Evolutionary conservation across 2,113 vertebrate genomes (phyloP), one percentile per base, ranked within the genome.

Genomic region (Morone saxatilis): DNA sequence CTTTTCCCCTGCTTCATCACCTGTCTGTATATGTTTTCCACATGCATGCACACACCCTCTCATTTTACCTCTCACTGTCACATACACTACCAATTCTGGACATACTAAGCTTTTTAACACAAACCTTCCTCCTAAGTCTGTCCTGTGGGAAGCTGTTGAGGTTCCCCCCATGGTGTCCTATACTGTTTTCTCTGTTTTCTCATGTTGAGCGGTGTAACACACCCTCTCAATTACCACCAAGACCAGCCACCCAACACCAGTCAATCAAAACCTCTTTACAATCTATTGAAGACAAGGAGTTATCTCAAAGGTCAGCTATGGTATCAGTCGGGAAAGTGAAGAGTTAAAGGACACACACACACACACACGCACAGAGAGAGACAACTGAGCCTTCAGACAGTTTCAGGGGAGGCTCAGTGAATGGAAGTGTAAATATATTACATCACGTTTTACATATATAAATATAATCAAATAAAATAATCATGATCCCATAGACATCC

Each of bases 231-330:
- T 71, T 66, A 53, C 16, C 38, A 84, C 20, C 25, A 22, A 76
- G 40, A 70, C 13, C 43, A 51, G 84, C 66, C 57, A 90, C 60
- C 48, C 57, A 86, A 87, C 66, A 90, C 85, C 82, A 69, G 66
- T 43, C 19, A 71, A 72, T 78, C 69, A 50, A 53, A 59, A 78
- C 70, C 11, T 76, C 80, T 87, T 61, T 76, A 68, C 59, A 74
- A 14, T 53, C 76, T 73, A 65, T 86, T 79, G 78, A 86, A 77
- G 40, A 57, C 43, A 45, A 61, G 20, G 43, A 22, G 45, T 81
- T 80, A 72, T 86, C 73, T 86, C 75, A 87, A 91, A 89, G 82
- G 76, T 88, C 69, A 81, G 40, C 48, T 54, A 16, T 48, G 43
- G 31, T 71, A 65, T 83, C 81, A 75, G 36, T 76, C 68, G 69